Percentiles rank a stretch among this genome's conserved stretches.
These are phyloP conservation scores for Drosophila recens DNA, from an alignment of 2,888 invertebrate species.

Conservation along the genomic window DNA sequence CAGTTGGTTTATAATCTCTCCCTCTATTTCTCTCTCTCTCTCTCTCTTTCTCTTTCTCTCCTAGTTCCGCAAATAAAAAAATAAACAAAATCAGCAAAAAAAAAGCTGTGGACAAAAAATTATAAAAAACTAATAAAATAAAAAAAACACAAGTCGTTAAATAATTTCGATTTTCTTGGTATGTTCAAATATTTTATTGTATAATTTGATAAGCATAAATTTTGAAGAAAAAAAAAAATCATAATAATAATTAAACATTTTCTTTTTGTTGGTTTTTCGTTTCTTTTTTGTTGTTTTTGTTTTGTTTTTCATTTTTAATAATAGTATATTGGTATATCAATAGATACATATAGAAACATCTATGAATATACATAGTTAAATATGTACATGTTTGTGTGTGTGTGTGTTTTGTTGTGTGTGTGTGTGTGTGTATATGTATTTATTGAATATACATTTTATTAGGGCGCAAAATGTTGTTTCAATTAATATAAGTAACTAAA, in stretches of 20 bases:
- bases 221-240: constrained; percentile 57
- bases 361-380: constrained; percentile 23
- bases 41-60: too few species aligned
- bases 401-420: background rate
- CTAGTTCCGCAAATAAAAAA: background rate
- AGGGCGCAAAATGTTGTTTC: constrained; percentile 34
- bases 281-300: constrained; percentile 13
- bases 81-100: background rate
- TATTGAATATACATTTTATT: constrained; percentile 24
- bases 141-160: constrained; percentile 23
- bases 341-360: constrained; percentile 21
- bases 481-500: constrained; percentile 77
- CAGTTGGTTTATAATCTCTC: too few species aligned
- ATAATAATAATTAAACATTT: constrained; percentile 50
- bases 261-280: constrained; percentile 19
- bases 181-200: constrained; percentile 77
- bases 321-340: constrained; percentile 20
- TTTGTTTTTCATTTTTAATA: constrained; percentile 5
- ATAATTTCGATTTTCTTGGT: constrained; percentile 56
- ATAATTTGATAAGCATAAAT: constrained; percentile 69
- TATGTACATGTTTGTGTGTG: background rate
- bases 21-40: too few species aligned
- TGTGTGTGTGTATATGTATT: constrained; percentile 18
- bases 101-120: background rate
- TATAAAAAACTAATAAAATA: constrained; percentile 4